A percentile compares a stretch with the other conserved stretches of the same genome.
Conservation (phyloP, 1,140 invertebrate genomes). For the Apolygus lucorum region DNA sequence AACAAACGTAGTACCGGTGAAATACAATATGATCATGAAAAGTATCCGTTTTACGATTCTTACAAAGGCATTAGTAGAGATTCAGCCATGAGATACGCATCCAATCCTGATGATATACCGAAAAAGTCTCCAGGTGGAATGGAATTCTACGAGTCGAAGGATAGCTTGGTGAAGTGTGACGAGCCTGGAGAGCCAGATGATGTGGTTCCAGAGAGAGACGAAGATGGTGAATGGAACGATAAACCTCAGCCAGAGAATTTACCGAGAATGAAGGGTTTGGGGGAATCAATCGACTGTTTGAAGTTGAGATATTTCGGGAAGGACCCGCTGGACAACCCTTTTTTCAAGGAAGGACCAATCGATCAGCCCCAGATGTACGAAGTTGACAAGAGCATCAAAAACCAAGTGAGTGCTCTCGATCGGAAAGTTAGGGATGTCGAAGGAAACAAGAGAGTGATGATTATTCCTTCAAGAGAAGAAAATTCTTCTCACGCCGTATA, state of each 20-base stretch:
- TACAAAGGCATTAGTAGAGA: constrained; percentile 36
- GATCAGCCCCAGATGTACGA: background rate
- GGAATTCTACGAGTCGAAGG: constrained; percentile 53
- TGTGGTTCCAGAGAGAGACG: constrained; percentile 39
- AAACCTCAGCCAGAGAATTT: constrained; percentile 18
- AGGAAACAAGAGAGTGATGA: constrained; percentile 34
- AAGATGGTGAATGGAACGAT: constrained; percentile 36
- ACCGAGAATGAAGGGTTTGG: constrained; percentile 46
- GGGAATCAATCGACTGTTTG: constrained; percentile 63
- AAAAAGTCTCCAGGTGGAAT: constrained; percentile 43
- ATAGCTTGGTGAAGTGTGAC: constrained; percentile 40
- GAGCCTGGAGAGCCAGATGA: constrained; percentile 39
- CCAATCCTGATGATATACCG: constrained; percentile 44
- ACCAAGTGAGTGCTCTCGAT: constrained; percentile 27
- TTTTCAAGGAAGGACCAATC: constrained; percentile 61
- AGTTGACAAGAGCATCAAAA: background rate
- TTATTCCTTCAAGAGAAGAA: constrained; percentile 29
- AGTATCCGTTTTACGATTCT: constrained; percentile 44
- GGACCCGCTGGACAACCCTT: constrained; percentile 62
- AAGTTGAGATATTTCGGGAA: constrained; percentile 62
- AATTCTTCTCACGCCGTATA: constrained; percentile 26
- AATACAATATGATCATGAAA: no score
- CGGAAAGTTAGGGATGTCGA: background rate
- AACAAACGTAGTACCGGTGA: constrained; percentile 20
- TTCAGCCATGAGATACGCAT: constrained; percentile 50